These are phyloP conservation scores for Prinia subflava DNA, from an alignment of 2,113 vertebrate genomes.

Conservation along the genomic window DNA sequence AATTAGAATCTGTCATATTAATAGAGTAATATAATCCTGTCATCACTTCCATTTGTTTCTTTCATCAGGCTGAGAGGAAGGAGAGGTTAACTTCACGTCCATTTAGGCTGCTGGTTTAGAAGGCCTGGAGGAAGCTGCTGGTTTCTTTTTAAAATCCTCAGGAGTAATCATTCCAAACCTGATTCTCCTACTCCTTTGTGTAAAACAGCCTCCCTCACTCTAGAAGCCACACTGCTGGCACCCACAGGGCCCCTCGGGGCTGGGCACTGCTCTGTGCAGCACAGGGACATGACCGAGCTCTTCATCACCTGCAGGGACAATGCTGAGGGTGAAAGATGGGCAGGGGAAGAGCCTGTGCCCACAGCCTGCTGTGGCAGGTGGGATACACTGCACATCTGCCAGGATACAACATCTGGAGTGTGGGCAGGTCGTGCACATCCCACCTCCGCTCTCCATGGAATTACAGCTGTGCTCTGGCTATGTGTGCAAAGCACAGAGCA, in stretches of 20 bases:
- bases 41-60: constrained; percentile 6
- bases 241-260: accelerated
- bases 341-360: not conserved
- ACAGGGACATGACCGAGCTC: not conserved
- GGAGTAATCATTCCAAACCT: not conserved
- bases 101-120: not conserved
- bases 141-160: not conserved
- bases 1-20: constrained; percentile 64
- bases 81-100: not conserved
- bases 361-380: not conserved
- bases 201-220: not conserved
- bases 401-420: accelerated
- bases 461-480: no score
- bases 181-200: not conserved
- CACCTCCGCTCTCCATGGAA: accelerated
- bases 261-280: not conserved
- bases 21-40: constrained; percentile 49
- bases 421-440: accelerated
- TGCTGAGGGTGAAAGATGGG: accelerated
- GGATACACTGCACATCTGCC: not conserved
- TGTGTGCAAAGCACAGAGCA: not conserved
- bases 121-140: not conserved
- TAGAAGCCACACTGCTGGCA: accelerated
- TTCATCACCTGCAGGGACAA: accelerated
- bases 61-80: not conserved